Percentiles rank a stretch among this genome's conserved stretches.
Conservation (phyloP, 2,888 invertebrate genomes). For the Matsumyia berberina region DNA sequence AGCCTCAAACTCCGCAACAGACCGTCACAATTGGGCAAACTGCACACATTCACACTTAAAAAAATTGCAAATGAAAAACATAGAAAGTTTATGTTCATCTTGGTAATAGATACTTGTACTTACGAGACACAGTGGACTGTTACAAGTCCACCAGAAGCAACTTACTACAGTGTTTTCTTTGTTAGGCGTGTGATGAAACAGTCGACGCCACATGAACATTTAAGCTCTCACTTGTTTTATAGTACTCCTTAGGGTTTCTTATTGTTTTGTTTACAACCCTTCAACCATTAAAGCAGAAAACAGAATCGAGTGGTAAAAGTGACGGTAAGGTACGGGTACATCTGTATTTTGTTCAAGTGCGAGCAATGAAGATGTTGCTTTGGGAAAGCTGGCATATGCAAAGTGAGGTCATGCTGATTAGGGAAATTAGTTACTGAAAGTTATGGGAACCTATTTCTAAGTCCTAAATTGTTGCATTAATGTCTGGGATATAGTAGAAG, state of each 20-base stretch:
- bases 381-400: neutral
- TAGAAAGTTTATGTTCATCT: constrained; percentile 66
- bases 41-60: neutral
- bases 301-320: constrained; percentile 3
- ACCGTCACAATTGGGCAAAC: constrained; percentile 57
- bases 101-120: constrained; percentile 59
- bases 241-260: constrained; percentile 3
- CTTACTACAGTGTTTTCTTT: constrained; percentile 28
- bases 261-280: constrained; percentile 58
- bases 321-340: neutral
- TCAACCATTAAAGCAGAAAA: constrained; percentile 52
- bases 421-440: neutral
- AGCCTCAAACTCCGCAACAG: constrained; percentile 41
- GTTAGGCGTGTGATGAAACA: constrained; percentile 54
- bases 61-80: constrained; percentile 36
- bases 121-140: neutral
- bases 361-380: neutral
- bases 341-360: too few species aligned
- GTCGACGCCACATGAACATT: constrained; percentile 60
- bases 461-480: too few species aligned
- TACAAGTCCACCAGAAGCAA: constrained; percentile 16
- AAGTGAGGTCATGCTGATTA: neutral
- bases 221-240: constrained; percentile 19
- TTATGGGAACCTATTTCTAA: neutral
- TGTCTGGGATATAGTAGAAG: too few species aligned